Evolutionary conservation across 2,113 vertebrate species (phyloP).

Genomic region (Hystrix cristata): DNA sequence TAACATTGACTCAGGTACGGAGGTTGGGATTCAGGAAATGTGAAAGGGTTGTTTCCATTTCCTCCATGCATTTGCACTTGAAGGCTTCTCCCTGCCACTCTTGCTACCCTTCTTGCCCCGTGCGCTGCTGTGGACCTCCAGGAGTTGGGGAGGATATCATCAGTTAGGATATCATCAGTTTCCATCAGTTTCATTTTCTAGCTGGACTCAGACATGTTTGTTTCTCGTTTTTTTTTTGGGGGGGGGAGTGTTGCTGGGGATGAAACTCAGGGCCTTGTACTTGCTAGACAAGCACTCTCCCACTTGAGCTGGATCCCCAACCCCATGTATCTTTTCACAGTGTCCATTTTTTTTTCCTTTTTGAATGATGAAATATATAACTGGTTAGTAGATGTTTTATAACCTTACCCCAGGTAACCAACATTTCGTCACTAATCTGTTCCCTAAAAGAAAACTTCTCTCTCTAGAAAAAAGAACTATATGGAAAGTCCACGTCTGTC

Average conservation of each 20-base stretch:
- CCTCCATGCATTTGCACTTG: background rate
- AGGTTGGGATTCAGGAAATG: constrained; percentile 6
- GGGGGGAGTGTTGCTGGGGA: too few species aligned
- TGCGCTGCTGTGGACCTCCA: background rate
- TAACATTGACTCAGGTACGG: background rate
- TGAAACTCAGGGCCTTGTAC: too few species aligned
- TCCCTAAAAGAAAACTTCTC: constrained; percentile 51
- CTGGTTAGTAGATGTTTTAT: constrained; percentile 26
- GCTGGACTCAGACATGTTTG: background rate
- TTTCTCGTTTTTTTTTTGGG: background rate
- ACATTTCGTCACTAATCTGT: constrained; percentile 27
- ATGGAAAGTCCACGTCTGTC: constrained; percentile 87
- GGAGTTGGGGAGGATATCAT: background rate
- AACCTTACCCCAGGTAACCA: constrained; percentile 19
- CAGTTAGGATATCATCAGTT: background rate
- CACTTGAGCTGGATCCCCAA: too few species aligned
- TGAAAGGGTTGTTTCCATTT: background rate
- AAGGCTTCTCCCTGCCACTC: background rate
- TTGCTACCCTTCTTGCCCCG: background rate
- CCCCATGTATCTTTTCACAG: constrained; percentile 12
- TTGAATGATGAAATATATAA: constrained; percentile 11
- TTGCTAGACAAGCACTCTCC: too few species aligned
- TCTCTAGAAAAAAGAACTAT: constrained; percentile 88
- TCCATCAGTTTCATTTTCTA: background rate
- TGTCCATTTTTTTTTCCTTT: background rate